Conservation (phyloP, 2,113 vertebrate species). For the Stigmatopora argus region DNA sequence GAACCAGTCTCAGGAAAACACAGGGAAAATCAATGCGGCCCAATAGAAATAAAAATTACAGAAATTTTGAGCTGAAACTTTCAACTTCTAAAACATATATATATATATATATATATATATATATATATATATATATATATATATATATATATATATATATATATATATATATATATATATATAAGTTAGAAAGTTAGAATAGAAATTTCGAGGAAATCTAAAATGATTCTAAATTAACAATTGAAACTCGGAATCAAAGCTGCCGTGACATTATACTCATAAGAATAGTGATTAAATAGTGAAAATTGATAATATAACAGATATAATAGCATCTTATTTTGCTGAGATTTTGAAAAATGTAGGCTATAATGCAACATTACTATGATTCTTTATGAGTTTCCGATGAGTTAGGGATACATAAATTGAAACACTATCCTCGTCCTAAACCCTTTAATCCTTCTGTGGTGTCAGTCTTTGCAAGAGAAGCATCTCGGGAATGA, state of each 20-base stretch:
- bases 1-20: too few species aligned
- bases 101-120: too few species aligned
- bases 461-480: background rate
- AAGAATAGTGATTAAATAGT: background rate
- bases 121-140: too few species aligned
- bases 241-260: background rate
- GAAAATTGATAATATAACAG: background rate
- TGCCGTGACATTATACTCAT: background rate
- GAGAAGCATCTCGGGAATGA: slow-evolving; percentile 11
- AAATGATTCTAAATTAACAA: background rate
- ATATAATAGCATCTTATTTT: background rate
- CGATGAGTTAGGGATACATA: background rate
- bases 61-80: too few species aligned
- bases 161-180: too few species aligned
- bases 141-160: too few species aligned
- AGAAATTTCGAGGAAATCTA: too few species aligned
- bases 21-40: too few species aligned
- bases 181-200: too few species aligned
- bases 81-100: too few species aligned
- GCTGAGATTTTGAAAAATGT: background rate
- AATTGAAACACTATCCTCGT: slow-evolving; percentile 9
- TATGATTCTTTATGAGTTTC: background rate
- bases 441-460: background rate
- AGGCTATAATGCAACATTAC: background rate
- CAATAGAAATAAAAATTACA: too few species aligned